Base-by-base conservation (phyloP, 2,888 invertebrate genomes). In the Rutpela maculata region DNA sequence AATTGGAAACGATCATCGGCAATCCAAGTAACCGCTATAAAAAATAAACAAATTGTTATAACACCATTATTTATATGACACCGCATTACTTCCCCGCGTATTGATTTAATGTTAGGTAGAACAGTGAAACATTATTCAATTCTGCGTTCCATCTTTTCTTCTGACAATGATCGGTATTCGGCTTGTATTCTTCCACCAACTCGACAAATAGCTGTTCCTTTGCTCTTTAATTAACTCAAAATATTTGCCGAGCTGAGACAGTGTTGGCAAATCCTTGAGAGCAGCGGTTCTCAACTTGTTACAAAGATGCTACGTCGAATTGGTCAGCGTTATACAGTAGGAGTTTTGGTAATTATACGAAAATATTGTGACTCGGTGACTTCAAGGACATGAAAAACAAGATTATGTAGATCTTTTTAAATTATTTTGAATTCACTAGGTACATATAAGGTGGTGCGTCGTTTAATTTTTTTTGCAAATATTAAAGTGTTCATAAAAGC, bases 141-240 rank as follows among this genome's bases (percentile, higher is more conserved):
- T 19, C 12, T 55, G 31, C n/a, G 17, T 19, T 56, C 43, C 9
- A 0, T 22, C 59, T 55, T 67, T 22, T 56, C 55, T 67, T 63
- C 26, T 31, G 55, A 55, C 70, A 72, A 43, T 43, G 60, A 74
- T 74, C 66, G 56, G 62, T 63, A 18, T 35, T 73, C 63, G 43
- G 73, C 57, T 78, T 68, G 38, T 72, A 73, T 73, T 65, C 77
- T 80, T 82, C 76, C 75, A 77, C 77, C 78, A 74, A 74, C 81
- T 82, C 77, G 77, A 79, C 82, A 84, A 84, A 84, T 80, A 83
- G 72, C 78, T 79, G 76, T 79, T 84, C 83, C 85, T 85, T 84
- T 86, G 84, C 86, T 88, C 88, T 88, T 88, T 88, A 88, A 88
- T 88, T 88, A 88, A 87, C 87, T 87, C 87, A 87, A 87, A 88